phyloP scores from a whole-genome alignment of 1,140 invertebrate species.

The Drosophila teissieri region DNA sequence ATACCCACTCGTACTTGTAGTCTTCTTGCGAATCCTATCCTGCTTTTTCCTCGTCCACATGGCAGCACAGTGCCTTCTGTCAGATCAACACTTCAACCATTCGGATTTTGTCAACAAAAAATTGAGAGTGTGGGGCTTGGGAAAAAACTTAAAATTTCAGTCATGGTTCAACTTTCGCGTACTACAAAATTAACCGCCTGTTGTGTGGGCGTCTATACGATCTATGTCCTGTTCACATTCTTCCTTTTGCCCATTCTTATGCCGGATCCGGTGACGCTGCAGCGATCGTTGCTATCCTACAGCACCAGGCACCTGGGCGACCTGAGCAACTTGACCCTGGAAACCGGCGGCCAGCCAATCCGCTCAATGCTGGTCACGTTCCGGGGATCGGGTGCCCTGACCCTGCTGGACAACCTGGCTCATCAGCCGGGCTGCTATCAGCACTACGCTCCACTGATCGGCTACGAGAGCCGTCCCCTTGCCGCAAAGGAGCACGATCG shows the following conservation, averaged over 20 bases:
- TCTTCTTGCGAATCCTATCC: neutral
- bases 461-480: slow-evolving; percentile 17
- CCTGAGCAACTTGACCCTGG: slow-evolving; percentile 46
- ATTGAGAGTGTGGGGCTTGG: slow-evolving; percentile 6
- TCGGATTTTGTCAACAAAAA: neutral
- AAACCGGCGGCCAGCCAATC: slow-evolving; percentile 43
- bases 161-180: slow-evolving; percentile 39
- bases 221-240: slow-evolving; percentile 56
- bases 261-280: slow-evolving; percentile 45
- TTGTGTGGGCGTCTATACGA: slow-evolving; percentile 53
- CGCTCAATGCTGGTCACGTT: slow-evolving; percentile 64
- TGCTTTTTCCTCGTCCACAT: neutral
- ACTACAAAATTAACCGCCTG: slow-evolving; percentile 51
- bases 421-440: slow-evolving; percentile 60
- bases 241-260: slow-evolving; percentile 52
- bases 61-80: neutral
- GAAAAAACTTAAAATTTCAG: neutral
- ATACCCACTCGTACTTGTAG: neutral
- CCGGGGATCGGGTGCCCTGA: slow-evolving; percentile 56
- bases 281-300: slow-evolving; percentile 25
- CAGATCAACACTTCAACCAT: neutral
- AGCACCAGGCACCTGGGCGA: slow-evolving; percentile 38
- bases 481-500: neutral
- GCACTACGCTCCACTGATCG: slow-evolving; percentile 55
- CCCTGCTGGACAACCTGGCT: slow-evolving; percentile 47